Evolutionary conservation across 2,113 vertebrate genomes (phyloP), one percentile per base, ranked within the genome.

Genomic region (Aegypius monachus): DNA sequence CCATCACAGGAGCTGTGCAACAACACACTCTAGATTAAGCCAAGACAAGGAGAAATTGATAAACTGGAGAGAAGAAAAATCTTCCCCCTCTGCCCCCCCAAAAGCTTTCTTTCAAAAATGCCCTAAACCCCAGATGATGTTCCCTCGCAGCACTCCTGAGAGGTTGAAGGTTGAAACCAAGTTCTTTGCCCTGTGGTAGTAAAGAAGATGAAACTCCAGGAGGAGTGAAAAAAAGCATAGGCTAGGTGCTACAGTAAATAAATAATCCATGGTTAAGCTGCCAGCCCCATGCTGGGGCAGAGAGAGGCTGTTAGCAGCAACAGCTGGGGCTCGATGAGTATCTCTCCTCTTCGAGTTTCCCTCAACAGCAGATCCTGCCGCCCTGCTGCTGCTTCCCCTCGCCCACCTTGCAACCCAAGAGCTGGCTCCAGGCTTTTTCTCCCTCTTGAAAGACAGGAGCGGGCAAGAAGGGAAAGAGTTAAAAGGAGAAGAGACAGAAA

Each of bases 61-160:
- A 83, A 94, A 80, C 17, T 32, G 16, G 31, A 81, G 10, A 84
- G 29, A 88, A 68, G 12, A 82, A 83, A 81, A 66, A 19, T 31
- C 15, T 70, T 65, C 8, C 6, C 8, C 6, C 1, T n/a, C 27
- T 38, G 13, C 1, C 3, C 3, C 6, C 12, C 1, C 3, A 36
- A 50, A 36, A 45, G 1, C 1, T 66, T 90, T 53, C 23, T 20
- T 13, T 17, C 10, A n/a, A 74, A 88, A 86, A 70, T 14, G 5
- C 9, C 16, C 40, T 81, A 40, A 88, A 86, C 83, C 50, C 3
- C 26, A 74, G 34, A 43, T 56, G 10, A 58, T 70, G 2, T 27
- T 92, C 31, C 18, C 20, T 78, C 6, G 2, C 13, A 85, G 27
- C 6, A 19, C 2, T 47, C 47, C 42, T 62, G n/a, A 38, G 29